These are phyloP conservation scores for Rhingia campestris DNA, from an alignment of 2,888 invertebrate species.

Conservation along the genomic window DNA sequence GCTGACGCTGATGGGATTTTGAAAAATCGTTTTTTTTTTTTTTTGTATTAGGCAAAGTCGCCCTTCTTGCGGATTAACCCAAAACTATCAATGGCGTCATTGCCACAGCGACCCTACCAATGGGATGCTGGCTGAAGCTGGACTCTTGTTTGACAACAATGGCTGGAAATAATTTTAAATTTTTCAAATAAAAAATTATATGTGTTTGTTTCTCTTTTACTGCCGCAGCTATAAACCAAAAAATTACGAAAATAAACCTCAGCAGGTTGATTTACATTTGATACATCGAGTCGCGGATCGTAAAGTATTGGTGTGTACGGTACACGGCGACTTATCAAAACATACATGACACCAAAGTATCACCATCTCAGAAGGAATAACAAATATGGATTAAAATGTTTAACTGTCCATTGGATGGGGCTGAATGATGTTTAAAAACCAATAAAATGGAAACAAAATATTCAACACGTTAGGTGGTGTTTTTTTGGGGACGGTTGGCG, in stretches of 20 bases:
- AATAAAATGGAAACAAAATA: slow-evolving; percentile 59
- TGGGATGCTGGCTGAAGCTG: slow-evolving; percentile 31
- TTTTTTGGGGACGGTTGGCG: not conserved
- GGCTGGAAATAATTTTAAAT: slow-evolving; percentile 39
- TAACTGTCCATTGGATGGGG: slow-evolving; percentile 62
- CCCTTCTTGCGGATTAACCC: slow-evolving; percentile 31
- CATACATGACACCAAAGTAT: not conserved
- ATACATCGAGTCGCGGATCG: slow-evolving; percentile 41
- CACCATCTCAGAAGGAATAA: slow-evolving; percentile 12
- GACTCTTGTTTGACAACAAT: slow-evolving; percentile 66
- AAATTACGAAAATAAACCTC: slow-evolving; percentile 19
- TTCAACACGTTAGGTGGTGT: slow-evolving; percentile 37
- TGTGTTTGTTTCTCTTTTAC: slow-evolving; percentile 69
- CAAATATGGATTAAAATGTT: slow-evolving; percentile 71
- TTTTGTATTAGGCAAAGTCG: slow-evolving; percentile 37
- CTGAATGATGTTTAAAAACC: slow-evolving; percentile 63
- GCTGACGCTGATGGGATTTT: slow-evolving; percentile 59
- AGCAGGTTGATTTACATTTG: slow-evolving; percentile 68
- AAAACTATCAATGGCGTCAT: slow-evolving; percentile 10
- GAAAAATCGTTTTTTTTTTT: slow-evolving; percentile 48
- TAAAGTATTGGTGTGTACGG: slow-evolving; percentile 32
- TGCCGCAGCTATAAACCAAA: slow-evolving; percentile 55
- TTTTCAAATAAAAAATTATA: slow-evolving; percentile 59
- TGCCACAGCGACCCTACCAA: not conserved
- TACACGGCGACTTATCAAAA: slow-evolving; percentile 21